phyloP scores from a whole-genome alignment of 1,140 invertebrate species.

The Drosophila novamexicana region DNA sequence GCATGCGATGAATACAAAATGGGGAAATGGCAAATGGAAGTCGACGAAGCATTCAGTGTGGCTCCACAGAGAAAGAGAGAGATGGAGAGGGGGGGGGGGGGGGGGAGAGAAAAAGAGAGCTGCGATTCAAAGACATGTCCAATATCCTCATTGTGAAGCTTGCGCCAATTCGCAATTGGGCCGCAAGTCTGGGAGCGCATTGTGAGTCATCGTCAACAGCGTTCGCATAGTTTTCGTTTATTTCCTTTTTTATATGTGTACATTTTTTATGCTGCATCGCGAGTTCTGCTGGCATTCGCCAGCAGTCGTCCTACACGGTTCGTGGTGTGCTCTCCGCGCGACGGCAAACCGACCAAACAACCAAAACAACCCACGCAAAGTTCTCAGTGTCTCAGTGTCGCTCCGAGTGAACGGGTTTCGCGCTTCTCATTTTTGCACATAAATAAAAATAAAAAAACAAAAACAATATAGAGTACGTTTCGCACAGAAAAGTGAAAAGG shows the following conservation, averaged over 20 bases:
- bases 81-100: too few relatives aligned
- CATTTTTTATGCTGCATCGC: constrained; percentile 40
- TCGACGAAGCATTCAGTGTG: not conserved
- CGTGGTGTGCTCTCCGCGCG: constrained; percentile 30
- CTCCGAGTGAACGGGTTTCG: constrained; percentile 55
- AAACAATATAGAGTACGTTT: not conserved
- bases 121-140: constrained; percentile 2
- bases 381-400: constrained; percentile 63
- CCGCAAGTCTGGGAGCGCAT: constrained; percentile 12
- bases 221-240: constrained; percentile 48
- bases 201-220: constrained; percentile 46
- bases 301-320: constrained; percentile 33
- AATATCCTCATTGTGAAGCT: constrained; percentile 8
- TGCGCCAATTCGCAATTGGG: constrained; percentile 48
- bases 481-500: constrained; percentile 43
- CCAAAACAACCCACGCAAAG: constrained; percentile 59
- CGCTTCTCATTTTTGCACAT: constrained; percentile 24
- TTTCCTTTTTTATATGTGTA: constrained; percentile 31
- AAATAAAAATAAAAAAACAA: constrained; percentile 9
- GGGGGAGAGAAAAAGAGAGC: not conserved
- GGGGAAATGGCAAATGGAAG: constrained; percentile 4
- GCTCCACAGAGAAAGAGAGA: not conserved
- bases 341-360: constrained; percentile 45
- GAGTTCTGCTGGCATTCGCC: constrained; percentile 24
- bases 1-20: constrained; percentile 39